A percentile compares a stretch with the other conserved stretches of the same genome.
Evolutionary conservation across 2,113 vertebrate species (phyloP).

Genomic region (Callaeas wilsoni): DNA sequence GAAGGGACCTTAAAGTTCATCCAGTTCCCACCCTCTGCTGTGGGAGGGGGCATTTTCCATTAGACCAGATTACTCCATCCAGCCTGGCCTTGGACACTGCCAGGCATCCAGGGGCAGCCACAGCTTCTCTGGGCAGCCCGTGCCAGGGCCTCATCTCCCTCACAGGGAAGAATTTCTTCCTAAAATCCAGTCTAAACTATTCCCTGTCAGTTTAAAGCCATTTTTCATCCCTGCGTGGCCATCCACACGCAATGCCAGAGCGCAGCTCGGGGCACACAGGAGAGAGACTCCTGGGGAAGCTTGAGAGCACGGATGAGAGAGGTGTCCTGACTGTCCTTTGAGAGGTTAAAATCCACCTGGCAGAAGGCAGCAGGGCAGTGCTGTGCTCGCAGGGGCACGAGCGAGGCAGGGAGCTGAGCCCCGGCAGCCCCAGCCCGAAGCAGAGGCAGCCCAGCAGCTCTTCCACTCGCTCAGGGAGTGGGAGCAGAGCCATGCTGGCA

Average conservation of each 20-base stretch:
- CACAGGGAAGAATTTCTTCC: background rate
- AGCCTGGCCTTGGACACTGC: background rate
- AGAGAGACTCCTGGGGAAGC: background rate
- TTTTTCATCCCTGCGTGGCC: background rate
- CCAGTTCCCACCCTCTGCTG: background rate
- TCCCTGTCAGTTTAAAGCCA: background rate
- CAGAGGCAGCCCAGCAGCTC: background rate
- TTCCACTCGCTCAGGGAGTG: background rate
- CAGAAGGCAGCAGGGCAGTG: background rate
- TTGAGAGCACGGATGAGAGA: background rate
- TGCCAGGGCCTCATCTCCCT: background rate
- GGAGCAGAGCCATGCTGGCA: background rate
- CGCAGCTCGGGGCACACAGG: background rate
- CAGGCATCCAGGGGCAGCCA: background rate
- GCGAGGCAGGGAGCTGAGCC: background rate
- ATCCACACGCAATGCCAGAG: accelerated
- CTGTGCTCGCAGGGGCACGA: background rate
- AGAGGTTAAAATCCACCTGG: background rate
- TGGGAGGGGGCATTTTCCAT: background rate
- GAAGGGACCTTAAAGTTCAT: background rate
- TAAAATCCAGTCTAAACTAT: background rate
- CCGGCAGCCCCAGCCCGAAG: background rate
- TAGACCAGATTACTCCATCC: background rate
- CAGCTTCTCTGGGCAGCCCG: background rate
- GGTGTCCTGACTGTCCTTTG: accelerated